Evolutionary conservation across 2,113 vertebrate species (phyloP), one percentile per base, ranked within the genome.

Genomic region (Caranx melampygus): DNA sequence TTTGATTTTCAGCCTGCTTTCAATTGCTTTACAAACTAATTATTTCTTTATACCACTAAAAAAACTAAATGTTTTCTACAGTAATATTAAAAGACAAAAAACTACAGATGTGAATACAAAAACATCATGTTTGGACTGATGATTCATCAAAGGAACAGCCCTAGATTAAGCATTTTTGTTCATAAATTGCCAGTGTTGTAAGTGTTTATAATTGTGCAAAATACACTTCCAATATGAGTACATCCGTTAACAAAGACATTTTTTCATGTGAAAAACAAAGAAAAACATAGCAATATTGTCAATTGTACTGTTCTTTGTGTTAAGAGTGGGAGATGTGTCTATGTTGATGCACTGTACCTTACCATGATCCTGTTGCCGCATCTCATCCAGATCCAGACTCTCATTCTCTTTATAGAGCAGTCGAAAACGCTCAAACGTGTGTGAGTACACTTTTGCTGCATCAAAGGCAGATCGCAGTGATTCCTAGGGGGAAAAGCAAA

Each of bases 351-450:
- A 34, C 11, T 55, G 67, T 69, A 76, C 81, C 68, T 90, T 92
- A 97, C 97, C 96, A 60, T 95, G 95, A 57, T 97, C 95, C 51
- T 95, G 82, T 72, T 93, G 79, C 69, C 81, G 93, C 59, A 97
- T 72, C 16, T 62, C 91, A 45, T 93, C 81, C 69, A 96, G 88
- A 88, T 97, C 94, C 76, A 96, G 92, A 83, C 88, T 93, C 91
- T 96, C 93, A 63, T 97, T 97, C 85, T 96, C 95, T 77, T 88
- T 94, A 76, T 94, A 96, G 90, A 95, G 95, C 59, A 86, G 31
- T 8, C 88, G 91, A 84, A 97, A 96, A 33, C 42, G 92, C 87
- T 96, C 95, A 91, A 96, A 96, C 0, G 91, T 95, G 12, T 83
- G 15, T 31, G 94, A 93, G 49, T 96, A 97, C 4, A 91, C 59